Percentiles rank a stretch among this genome's conserved stretches.
phyloP scores from a whole-genome alignment of 2,888 invertebrate species.

The Beris morrisii region DNA sequence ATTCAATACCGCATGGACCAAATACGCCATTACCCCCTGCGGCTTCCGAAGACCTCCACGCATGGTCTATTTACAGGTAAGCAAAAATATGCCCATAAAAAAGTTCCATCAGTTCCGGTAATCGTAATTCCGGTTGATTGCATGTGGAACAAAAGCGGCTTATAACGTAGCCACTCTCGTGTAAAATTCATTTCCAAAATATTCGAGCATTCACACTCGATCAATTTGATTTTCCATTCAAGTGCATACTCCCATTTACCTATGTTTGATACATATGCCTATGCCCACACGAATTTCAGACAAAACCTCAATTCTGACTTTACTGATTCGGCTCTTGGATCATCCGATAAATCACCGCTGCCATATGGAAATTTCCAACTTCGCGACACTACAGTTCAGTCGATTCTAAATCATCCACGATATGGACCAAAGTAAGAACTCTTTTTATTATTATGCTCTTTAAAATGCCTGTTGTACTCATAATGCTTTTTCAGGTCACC shows the following conservation, averaged over 20 bases:
- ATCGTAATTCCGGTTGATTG: slow-evolving; percentile 31
- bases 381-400: slow-evolving; percentile 89
- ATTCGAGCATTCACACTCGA: slow-evolving; percentile 25
- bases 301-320: slow-evolving; percentile 95
- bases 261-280: slow-evolving; percentile 7
- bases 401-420: slow-evolving; percentile 79
- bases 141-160: slow-evolving; percentile 13
- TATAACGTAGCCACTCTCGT: slow-evolving; percentile 14
- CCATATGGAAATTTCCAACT: slow-evolving; percentile 94
- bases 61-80: slow-evolving; percentile 93
- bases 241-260: slow-evolving; percentile 9
- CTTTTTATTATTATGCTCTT: not conserved
- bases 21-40: slow-evolving; percentile 71
- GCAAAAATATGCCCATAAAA: slow-evolving; percentile 12
- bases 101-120: slow-evolving; percentile 26
- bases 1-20: slow-evolving; percentile 84
- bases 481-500: slow-evolving; percentile 65
- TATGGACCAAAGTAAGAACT: slow-evolving; percentile 81
- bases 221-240: slow-evolving; percentile 20
- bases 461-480: slow-evolving; percentile 4
- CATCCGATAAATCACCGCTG: slow-evolving; percentile 88
- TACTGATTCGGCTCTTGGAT: slow-evolving; percentile 90
- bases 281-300: slow-evolving; percentile 56
- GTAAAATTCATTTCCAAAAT: slow-evolving; percentile 17
- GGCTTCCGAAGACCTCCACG: slow-evolving; percentile 89